Base-by-base conservation (phyloP, 2,888 invertebrate species). In the Hyppa rectilinea region DNA sequence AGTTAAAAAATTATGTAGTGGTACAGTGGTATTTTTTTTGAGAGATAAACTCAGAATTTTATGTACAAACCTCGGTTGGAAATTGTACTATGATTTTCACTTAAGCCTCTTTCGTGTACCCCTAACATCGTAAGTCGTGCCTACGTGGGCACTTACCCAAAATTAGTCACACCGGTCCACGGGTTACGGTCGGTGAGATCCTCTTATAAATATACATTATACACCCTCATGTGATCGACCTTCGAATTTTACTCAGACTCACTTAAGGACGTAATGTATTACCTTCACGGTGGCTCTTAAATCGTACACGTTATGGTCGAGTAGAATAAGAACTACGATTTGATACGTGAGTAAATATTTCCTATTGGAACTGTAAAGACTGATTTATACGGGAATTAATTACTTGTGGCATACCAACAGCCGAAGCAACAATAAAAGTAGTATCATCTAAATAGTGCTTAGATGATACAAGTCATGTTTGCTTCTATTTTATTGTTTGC, bases 81-180 rank as follows among this genome's bases (percentile, higher is more conserved):
- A 88, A 88, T 88, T 81, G 87, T 89, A 87, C 87, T 87, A 88
- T 88, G 88, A 89, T 89, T 88, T 90, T 87, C 87, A 87, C 87
- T 89, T 89, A 89, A 89, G 86, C 88, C 85, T 87, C 88, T 90
- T 89, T 88, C 81, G 82, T 77, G 82, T 85, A 85, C 87, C 86
- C 85, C 77, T 85, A 83, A 86, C 84, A 83, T 85, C 85, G 86
- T 86, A 84, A 87, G 87, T 83, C 75, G 73, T 81, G 83, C 83
- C 89, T 89, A 91, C 91, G 91, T 90, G 91, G 88, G 89, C 90
- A 91, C 90, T 91, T 90, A 88, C 82, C 83, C 81, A 81, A 89
- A 89, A 89, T 90, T 88, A 89, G 89, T 87, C 87, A 86, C 87
- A 87, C 81, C 80, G 84, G 86, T 81, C 87, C 82, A 82, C 85